Percentiles rank a stretch among this genome's conserved stretches.
Conservation (phyloP, 2,797 vertebrate species). For the Alectoris magna region DNA sequence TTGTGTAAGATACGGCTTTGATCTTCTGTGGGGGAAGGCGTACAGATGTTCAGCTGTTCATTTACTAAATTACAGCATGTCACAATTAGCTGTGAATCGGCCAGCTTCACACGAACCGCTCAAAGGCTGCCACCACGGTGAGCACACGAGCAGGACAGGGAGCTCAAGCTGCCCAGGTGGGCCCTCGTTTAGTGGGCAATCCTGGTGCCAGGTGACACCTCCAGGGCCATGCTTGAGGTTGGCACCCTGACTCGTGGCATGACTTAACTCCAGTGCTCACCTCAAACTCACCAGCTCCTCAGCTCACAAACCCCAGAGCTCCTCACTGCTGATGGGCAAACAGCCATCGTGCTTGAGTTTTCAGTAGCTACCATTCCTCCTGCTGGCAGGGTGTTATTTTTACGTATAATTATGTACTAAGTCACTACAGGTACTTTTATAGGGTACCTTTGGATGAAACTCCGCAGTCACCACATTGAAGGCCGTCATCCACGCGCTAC, state of each 20-base stretch:
- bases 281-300: constrained; percentile 59
- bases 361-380: constrained; percentile 72
- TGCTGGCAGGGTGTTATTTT: constrained; percentile 70
- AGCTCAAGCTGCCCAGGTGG: constrained; percentile 54
- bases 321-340: constrained; percentile 65
- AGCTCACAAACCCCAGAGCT: constrained; percentile 65
- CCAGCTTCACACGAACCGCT: constrained; percentile 68
- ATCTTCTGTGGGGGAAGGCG: constrained; percentile 61
- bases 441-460: constrained; percentile 67
- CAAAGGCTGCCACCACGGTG: constrained; percentile 38
- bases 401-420: constrained; percentile 74
- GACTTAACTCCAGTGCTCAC: constrained; percentile 62
- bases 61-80: constrained; percentile 75
- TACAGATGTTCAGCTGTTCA: constrained; percentile 75
- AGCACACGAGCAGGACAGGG: constrained; percentile 33
- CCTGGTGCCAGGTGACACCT: not conserved
- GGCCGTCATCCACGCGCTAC: constrained; percentile 20
- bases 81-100: constrained; percentile 74
- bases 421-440: constrained; percentile 73
- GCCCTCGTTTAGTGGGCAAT: not conserved
- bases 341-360: constrained; percentile 66
- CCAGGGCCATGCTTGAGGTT: constrained; percentile 41
- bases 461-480: constrained; percentile 65
- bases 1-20: constrained; percentile 59
- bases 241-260: constrained; percentile 49